Conservation (phyloP, 2,113 vertebrate genomes). For the Zootoca vivipara region DNA sequence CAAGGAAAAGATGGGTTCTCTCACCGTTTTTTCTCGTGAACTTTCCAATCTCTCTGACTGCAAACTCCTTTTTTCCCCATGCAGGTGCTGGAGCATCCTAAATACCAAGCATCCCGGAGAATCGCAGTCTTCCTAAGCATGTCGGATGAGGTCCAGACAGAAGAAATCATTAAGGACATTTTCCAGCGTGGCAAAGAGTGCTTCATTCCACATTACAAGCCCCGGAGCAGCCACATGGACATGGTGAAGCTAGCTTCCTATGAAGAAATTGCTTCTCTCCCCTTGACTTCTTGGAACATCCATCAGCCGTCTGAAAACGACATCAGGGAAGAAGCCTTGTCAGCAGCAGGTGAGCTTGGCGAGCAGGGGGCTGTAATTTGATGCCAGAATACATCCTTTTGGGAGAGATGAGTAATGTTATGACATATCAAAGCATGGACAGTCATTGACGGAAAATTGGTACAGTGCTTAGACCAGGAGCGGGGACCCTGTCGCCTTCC, state of each 20-base stretch:
- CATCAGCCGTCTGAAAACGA: slow-evolving; percentile 84
- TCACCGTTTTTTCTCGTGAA: background rate
- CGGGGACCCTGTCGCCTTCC: background rate
- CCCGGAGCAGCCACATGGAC: slow-evolving; percentile 88
- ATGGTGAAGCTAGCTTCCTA: slow-evolving; percentile 85
- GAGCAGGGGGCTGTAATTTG: too few relatives aligned
- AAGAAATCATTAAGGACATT: slow-evolving; percentile 85
- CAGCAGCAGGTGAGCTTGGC: slow-evolving; percentile 75
- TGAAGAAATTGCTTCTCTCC: slow-evolving; percentile 83
- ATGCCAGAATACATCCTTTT: background rate
- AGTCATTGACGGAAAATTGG: background rate
- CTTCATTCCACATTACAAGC: slow-evolving; percentile 89
- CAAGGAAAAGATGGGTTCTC: background rate
- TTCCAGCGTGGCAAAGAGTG: slow-evolving; percentile 87
- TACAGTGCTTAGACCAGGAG: background rate
- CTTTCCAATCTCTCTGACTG: background rate
- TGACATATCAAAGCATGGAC: background rate
- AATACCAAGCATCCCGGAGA: slow-evolving; percentile 81
- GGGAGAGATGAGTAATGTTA: background rate
- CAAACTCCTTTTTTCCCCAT: background rate
- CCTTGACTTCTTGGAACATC: slow-evolving; percentile 92
- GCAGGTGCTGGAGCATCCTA: slow-evolving; percentile 85
- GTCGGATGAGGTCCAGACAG: slow-evolving; percentile 89
- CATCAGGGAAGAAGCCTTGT: slow-evolving; percentile 86
- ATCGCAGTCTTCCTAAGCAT: slow-evolving; percentile 93